Base-by-base conservation (phyloP, 2,888 invertebrate species). In the Athalia rosae region DNA sequence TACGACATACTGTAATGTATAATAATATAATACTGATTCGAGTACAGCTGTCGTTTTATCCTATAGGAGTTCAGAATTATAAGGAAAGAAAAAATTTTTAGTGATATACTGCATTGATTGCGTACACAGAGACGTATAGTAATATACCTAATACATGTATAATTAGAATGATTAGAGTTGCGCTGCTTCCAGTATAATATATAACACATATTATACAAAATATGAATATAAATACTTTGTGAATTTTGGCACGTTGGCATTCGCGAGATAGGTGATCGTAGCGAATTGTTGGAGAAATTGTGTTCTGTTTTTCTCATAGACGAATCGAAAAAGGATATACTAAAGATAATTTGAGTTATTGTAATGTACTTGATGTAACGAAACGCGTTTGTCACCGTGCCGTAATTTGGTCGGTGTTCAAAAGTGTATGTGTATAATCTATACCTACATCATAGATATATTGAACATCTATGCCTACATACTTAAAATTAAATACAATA, bases 201-300 rank as follows among this genome's bases (percentile, higher is more conserved):
- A 28, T 28, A 28, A 28, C 28, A 28, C 28, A 2, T 28, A 28
- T 28, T 28, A 28, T 28, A 28, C 28, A 28, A 28, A 28, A 28
- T 28, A 28, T 28, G 1, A 28, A 28, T 28, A 28, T 28, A 28
- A 28, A 28, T 28, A 28, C 76, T 41, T 13, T 48, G 50, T 48
- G 15, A 64, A 63, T 45, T 76, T 45, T 11, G 76, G 63, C 45
- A 64, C 41, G 76, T 48, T 61, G 76, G 15, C 48, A 76, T 53
- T 45, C n/a, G 58, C 43, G 5, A 4, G 28, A 28, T 64, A 11
- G 47, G 28, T 28, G 28, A 28, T 28, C 28, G 2, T 28, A 28
- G 28, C 28, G 28, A 28, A 28, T 28, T 28, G 2, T 28, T 28
- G 28, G 2, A 28, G 1, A 28, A 28, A 28, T 28, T 28, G 28